Percentiles rank a stretch among this genome's conserved stretches.
These are phyloP conservation scores for Aldabrachelys gigantea DNA, from an alignment of 2,113 vertebrate species.

Conservation along the genomic window DNA sequence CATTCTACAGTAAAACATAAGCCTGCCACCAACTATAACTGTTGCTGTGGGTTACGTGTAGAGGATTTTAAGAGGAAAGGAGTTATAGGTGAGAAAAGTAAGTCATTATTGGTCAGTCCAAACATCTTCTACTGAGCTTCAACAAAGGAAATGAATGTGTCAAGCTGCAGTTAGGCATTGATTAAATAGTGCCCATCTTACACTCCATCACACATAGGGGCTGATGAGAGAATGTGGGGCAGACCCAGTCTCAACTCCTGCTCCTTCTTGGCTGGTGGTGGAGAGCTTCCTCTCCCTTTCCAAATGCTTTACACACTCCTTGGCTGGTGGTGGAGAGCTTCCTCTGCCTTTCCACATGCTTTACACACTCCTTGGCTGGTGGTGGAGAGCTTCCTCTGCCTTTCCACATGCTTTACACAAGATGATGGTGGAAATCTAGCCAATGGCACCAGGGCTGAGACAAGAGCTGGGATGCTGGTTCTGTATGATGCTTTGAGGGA, in stretches of 20 bases:
- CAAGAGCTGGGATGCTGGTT: neutral
- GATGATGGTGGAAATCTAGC: neutral
- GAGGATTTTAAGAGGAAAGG: accelerated
- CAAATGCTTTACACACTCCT: accelerated
- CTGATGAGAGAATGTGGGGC: neutral
- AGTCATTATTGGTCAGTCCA: neutral
- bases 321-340: too few species aligned
- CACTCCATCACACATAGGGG: neutral
- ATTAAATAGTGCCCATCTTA: neutral
- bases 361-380: neutral
- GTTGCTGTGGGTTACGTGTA: neutral
- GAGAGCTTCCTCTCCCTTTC: neutral
- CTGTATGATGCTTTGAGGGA: neutral
- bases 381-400: too few species aligned
- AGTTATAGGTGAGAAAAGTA: neutral
- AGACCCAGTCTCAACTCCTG: neutral
- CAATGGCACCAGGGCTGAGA: neutral
- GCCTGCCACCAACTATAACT: neutral
- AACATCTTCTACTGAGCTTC: neutral
- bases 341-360: too few species aligned
- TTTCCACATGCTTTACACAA: neutral
- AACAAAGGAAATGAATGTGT: neutral
- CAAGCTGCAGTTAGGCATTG: neutral
- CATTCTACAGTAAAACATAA: neutral
- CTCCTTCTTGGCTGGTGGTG: conserved; percentile 1